These are phyloP conservation scores for Pocillopora verrucosa DNA, from an alignment of 64 coral and sea anemone genomes.

Conservation along the genomic window DNA sequence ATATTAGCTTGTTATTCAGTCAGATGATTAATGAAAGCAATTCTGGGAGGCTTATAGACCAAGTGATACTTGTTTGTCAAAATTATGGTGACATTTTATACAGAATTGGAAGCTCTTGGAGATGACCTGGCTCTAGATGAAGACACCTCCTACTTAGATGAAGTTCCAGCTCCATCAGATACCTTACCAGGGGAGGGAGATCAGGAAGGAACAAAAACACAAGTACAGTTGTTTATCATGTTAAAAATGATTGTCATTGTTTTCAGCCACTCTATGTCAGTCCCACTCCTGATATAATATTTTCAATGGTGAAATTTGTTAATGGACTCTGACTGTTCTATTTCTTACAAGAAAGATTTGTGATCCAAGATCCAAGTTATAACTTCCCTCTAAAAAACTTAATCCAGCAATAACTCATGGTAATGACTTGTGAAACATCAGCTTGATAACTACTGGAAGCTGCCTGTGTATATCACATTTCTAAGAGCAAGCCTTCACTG, in stretches of 20 bases:
- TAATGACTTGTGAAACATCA: no score
- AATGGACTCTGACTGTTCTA: no score
- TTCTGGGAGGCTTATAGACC: no score
- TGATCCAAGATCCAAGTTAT: no score
- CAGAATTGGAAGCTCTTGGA: slow-evolving; percentile 97
- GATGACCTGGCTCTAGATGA: slow-evolving; percentile 95
- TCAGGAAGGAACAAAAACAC: slow-evolving; percentile 66
- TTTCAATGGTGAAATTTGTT: no score
- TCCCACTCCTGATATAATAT: not conserved
- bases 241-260: not conserved
- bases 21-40: no score
- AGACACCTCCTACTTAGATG: slow-evolving; percentile 98
- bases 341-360: no score
- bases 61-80: not conserved
- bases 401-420: no score
- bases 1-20: not conserved
- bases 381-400: no score
- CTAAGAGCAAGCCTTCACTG: no score
- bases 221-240: slow-evolving; percentile 38
- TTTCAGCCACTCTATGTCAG: not conserved
- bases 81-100: not conserved
- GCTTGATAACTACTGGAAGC: no score
- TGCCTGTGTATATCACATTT: no score
- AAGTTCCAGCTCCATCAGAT: slow-evolving; percentile 93
- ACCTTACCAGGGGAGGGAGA: slow-evolving; percentile 81